These are phyloP conservation scores for Oenanthe oenanthe DNA, from an alignment of 2,113 vertebrate species.

Conservation along the genomic window DNA sequence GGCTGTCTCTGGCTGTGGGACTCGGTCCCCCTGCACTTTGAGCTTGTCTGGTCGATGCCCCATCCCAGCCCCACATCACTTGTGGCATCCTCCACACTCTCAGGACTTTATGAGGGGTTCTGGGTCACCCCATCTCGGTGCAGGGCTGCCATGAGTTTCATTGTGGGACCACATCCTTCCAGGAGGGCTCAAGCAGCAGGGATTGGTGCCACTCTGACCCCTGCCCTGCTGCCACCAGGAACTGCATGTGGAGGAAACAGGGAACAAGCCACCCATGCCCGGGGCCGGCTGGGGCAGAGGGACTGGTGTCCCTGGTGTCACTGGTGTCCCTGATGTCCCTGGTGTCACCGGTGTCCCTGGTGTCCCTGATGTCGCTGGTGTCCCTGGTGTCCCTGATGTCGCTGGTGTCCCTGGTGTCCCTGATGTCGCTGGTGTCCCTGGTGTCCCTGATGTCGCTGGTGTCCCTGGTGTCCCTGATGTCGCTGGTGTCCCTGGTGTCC, in stretches of 20 bases:
- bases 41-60: neutral
- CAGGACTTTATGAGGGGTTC: neutral
- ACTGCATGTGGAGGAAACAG: neutral
- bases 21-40: neutral
- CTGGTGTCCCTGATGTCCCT: neutral
- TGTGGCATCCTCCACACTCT: neutral
- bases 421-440: neutral
- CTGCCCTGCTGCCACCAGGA: neutral
- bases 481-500: too few relatives aligned
- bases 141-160: neutral
- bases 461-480: too few relatives aligned
- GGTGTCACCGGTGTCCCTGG: too few relatives aligned
- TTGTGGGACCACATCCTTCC: neutral
- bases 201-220: neutral
- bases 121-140: rapidly evolving
- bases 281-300: neutral
- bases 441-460: neutral
- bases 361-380: neutral
- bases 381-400: too few relatives aligned
- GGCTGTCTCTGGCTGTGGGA: neutral
- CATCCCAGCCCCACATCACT: neutral
- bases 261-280: neutral
- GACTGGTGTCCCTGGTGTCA: too few relatives aligned
- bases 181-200: neutral
- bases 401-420: neutral